Base-by-base conservation (phyloP, 2,888 invertebrate genomes). In the Amiota mariae region DNA sequence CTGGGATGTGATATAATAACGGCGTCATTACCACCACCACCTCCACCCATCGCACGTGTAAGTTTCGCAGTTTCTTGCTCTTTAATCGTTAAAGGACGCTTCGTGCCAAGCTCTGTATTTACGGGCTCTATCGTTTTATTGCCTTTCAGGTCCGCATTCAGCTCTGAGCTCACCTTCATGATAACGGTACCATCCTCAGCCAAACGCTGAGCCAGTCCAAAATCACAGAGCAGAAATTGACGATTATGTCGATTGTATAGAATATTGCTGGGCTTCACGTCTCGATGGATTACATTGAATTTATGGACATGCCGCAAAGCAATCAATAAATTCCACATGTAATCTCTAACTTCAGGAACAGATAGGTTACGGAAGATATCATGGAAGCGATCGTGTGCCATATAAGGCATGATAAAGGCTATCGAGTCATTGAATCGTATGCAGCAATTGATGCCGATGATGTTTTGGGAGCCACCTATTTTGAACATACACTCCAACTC, bases 251-350 rank as follows among this genome's bases (percentile, higher is more conserved):
- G 91, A 89, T 96, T 95, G 86, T 95, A 97, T 12, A 97, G 91
- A 89, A 97, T 97, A 91, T 97, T 97, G 89, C 94, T 95, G 1
- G 97, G 97, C 89, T 97, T 97, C 57, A 97, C 93, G 87, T 97
- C 97, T 73, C 97, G 91, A 88, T 97, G 97, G 75, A 97, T 96
- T 76, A 97, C 94, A 77, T 94, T 93, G 88, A 95, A 95, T 57
- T 93, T 92, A 90, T 97, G 97, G 73, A 97, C 96, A 82, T 95
- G 93, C 3, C 92, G 91, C 80, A 97, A 90, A 10, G 97, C 96
- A 48, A 93, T 91, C 79, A 97, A 89, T 76, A 97, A 90, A 85
- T 96, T 96, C 84, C 92, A 92, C 93, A 97, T 94, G 89, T 97
- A 97, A 71, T 92, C 91, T 78, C 93, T 92, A 54, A 95, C 91